Evolutionary conservation across 2,113 vertebrate genomes (phyloP).

Genomic region (Neodon shergylaensis): DNA sequence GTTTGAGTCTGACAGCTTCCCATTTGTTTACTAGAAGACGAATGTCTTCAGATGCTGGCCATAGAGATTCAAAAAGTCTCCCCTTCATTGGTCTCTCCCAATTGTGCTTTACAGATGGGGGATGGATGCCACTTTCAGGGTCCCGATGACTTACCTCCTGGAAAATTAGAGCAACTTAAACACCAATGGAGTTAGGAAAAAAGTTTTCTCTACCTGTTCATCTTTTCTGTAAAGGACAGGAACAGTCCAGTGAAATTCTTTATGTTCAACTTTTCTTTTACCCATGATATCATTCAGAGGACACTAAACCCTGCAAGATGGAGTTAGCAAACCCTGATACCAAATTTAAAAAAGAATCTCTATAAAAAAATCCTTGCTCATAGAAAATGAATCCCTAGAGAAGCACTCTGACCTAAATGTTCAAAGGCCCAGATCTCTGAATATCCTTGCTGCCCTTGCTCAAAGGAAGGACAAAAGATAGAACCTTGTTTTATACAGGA

Average conservation of each 20-base stretch:
- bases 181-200: neutral
- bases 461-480: neutral
- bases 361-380: too few relatives aligned
- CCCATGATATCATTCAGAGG: neutral
- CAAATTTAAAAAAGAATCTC: neutral
- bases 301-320: neutral
- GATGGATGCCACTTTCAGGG: neutral
- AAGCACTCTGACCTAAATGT: neutral
- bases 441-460: neutral
- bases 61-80: neutral
- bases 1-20: neutral
- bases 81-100: neutral
- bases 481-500: neutral
- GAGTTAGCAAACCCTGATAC: neutral
- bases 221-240: neutral
- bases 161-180: neutral
- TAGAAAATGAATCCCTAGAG: neutral
- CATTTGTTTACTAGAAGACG: neutral
- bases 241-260: neutral
- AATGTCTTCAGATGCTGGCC: neutral
- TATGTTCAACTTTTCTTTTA: neutral
- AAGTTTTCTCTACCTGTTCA: neutral
- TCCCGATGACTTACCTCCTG: neutral
- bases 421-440: neutral
- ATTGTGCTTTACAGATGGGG: neutral